These are phyloP conservation scores for Aurelia coerulea DNA, from an alignment of 30 jellyfish, hydroid and myxozoan species.

Conservation along the genomic window DNA sequence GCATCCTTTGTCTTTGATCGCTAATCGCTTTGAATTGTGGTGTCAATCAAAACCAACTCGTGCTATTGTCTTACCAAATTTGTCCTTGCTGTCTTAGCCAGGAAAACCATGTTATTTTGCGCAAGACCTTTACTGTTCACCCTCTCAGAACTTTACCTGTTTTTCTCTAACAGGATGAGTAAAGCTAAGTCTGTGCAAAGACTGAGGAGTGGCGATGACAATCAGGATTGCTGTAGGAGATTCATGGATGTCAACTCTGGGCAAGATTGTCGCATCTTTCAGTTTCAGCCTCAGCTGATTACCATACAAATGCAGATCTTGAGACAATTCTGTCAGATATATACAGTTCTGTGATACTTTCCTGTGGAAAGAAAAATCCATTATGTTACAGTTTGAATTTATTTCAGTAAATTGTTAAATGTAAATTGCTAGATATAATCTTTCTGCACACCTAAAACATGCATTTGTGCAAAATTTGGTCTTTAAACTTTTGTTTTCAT, in stretches of 20 bases:
- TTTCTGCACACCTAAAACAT: no score
- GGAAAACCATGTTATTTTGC: no score
- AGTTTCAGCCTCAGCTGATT: constrained; percentile 52
- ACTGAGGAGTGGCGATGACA: constrained; percentile 70
- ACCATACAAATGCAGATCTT: constrained; percentile 70
- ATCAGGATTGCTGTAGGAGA: constrained; percentile 30
- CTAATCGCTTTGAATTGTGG: no score
- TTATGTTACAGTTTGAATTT: background rate
- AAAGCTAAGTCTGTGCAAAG: constrained; percentile 62
- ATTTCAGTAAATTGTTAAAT: background rate
- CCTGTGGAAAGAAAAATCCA: constrained; percentile 35
- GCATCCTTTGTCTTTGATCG: no score
- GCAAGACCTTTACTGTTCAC: no score
- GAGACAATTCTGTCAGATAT: constrained; percentile 69
- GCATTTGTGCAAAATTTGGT: no score
- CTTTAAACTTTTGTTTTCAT: no score
- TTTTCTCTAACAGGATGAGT: constrained; percentile 74
- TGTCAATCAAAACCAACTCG: no score
- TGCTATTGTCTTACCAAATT: no score
- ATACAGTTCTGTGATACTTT: constrained; percentile 66
- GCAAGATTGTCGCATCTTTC: constrained; percentile 48
- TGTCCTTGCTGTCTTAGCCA: no score
- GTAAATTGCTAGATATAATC: no score
- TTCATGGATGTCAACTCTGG: constrained; percentile 76
- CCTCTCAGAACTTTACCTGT: constrained; percentile 29